Evolutionary conservation across 2,797 vertebrate genomes (phyloP).

Genomic region (Gadopsis marmoratus): DNA sequence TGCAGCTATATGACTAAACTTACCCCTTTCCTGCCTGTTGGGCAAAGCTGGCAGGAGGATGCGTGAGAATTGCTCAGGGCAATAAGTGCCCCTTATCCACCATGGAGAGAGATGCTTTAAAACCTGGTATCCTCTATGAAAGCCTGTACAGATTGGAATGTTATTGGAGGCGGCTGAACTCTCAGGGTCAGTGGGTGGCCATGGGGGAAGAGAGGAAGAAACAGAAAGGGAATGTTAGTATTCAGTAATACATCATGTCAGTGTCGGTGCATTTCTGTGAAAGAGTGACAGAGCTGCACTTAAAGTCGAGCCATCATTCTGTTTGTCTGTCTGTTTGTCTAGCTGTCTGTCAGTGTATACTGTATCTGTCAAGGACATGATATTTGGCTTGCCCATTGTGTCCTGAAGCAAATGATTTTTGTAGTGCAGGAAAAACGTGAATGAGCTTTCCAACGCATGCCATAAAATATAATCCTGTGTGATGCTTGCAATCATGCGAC

Average conservation of each 20-base stretch:
- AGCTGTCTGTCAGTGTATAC: slow-evolving; percentile 32
- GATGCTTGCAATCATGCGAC: not conserved
- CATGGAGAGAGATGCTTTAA: slow-evolving; percentile 60
- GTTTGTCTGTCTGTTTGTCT: slow-evolving; percentile 32
- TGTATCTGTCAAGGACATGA: slow-evolving; percentile 6
- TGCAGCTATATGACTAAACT: slow-evolving; percentile 71
- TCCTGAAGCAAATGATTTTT: slow-evolving; percentile 1
- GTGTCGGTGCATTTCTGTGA: slow-evolving; percentile 40
- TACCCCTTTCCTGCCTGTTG: slow-evolving; percentile 28
- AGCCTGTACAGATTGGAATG: slow-evolving; percentile 53
- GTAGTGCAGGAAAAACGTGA: not conserved
- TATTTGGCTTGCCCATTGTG: slow-evolving; percentile 9
- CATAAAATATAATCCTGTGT: not conserved
- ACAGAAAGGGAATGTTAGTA: slow-evolving; percentile 42
- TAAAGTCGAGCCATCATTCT: slow-evolving; percentile 41
- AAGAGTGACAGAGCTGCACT: slow-evolving; percentile 52
- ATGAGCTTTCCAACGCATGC: not conserved
- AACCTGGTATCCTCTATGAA: slow-evolving; percentile 54
- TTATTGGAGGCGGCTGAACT: slow-evolving; percentile 65
- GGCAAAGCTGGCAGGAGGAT: slow-evolving; percentile 46
- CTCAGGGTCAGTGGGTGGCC: slow-evolving; percentile 60
- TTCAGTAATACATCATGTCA: slow-evolving; percentile 63
- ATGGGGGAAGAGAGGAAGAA: slow-evolving; percentile 47
- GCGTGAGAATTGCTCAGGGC: slow-evolving; percentile 64
- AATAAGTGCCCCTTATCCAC: slow-evolving; percentile 55